A percentile compares a stretch with the other conserved stretches of the same genome.
Evolutionary conservation across 2,888 invertebrate species (phyloP).

Genomic region (Cosmopolites sordidus): DNA sequence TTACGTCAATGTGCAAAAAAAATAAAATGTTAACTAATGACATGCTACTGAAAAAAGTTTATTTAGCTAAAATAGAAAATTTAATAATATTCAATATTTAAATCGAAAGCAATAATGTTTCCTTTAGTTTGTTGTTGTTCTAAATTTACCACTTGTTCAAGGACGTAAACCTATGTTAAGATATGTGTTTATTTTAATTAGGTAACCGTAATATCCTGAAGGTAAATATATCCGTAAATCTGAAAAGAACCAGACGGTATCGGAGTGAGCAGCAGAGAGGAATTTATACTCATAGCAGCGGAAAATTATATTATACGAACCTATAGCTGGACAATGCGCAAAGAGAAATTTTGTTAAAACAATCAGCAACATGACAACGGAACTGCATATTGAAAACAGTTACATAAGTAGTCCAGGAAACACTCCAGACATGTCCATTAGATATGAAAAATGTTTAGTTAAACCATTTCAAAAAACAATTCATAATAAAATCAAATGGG

Average conservation of each 20-base stretch:
- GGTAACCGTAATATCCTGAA: background rate
- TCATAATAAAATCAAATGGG: constrained; percentile 28
- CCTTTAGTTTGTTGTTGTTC: background rate
- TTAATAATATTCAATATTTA: too few species aligned
- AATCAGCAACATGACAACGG: constrained; percentile 3
- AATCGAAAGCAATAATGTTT: too few species aligned
- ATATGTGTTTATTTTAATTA: background rate
- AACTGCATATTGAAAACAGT: constrained; percentile 6
- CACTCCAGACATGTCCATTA: constrained; percentile 38
- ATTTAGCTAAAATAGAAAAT: too few species aligned
- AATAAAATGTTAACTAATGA: too few species aligned
- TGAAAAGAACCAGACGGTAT: background rate
- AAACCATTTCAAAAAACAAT: constrained; percentile 24
- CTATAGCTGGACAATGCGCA: too few species aligned
- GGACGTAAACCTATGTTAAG: background rate
- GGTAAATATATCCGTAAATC: background rate
- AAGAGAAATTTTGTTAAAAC: too few species aligned
- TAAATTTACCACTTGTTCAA: background rate
- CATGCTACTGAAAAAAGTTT: too few species aligned
- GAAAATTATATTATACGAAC: too few species aligned
- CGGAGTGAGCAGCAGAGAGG: too few species aligned
- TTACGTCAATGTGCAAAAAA: too few species aligned
- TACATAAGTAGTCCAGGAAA: constrained; percentile 33
- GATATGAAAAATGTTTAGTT: constrained; percentile 38
- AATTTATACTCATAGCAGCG: too few species aligned